Base-by-base conservation (phyloP, 1,140 invertebrate species). In the Maconellicoccus hirsutus region DNA sequence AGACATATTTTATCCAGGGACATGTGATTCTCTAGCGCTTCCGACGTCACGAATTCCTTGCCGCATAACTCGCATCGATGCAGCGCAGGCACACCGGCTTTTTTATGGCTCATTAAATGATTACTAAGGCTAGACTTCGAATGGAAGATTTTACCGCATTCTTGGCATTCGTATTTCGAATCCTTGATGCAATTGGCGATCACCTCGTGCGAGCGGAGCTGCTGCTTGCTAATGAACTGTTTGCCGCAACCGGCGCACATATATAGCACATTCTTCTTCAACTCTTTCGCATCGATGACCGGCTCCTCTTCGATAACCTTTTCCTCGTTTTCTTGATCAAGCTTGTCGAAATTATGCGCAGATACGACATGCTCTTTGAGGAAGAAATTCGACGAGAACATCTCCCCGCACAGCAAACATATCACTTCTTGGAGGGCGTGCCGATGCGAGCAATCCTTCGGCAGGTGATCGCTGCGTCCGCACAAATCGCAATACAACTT, bases 231-330 rank as follows among this genome's bases (percentile, higher is more conserved):
- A 4, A 6, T 23, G 61, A 66, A 66, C 21, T 66, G 10, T 25
- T 66, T 66, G 16, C 61, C 61, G 61, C 61, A 66, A 6, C 61
- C 61, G 61, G 19, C 61, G 61, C 61, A 66, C 10, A 66, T 26
- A 19, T 66, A 16, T 3, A 25, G 22, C 3, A 66, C 21, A 19
- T 66, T 66, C 4, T 26, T 66, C 21, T 10, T 4, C 61, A 19
- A 10, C 3, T 66, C 61, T 26, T 16, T 4, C 25, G 8, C 61
- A 23, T 22, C 19, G 16, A 4, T 16, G 16, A 22, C n/a, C 52
- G 52, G n/a, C n/a, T n/a, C n/a, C n/a, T n/a, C n/a, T n/a, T 22
- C 16, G 16, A n/a, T 22, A 26, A 23, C 61, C 21, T 25, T 16
- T 23, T 66, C 61, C 4, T 22, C 21, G 61, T 1, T 19, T 8